Base-by-base conservation (phyloP, 2,797 vertebrate species). In the Anguilla pacifica region DNA sequence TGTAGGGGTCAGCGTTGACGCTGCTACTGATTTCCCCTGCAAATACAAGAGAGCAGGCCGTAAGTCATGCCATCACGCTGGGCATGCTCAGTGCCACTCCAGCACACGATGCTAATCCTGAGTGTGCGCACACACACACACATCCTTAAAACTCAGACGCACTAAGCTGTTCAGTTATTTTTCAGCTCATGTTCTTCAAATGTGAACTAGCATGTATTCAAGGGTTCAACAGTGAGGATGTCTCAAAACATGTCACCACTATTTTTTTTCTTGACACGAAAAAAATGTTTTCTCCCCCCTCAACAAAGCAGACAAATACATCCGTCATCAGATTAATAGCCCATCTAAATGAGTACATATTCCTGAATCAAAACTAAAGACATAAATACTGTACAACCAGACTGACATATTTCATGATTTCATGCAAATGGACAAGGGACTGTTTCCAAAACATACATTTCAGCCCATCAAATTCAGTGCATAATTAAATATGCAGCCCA, bases 1-100 rank as follows among this genome's bases (percentile, higher is more conserved):
- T 98, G 95, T 97, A 98, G 46, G 97, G 93, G 88, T 99, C 98
- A 1, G 97, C 93, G 92, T 93, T 94, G 90, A 96, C 94, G n/a
- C 96, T 91, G 88, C 93, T 90, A 83, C 94, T 96, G 84, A 98
- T 96, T 85, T 99, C 98, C 85, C 98, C 98, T 99, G 93, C 84
- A 90, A 90, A 84, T 87, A 88, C 49, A 94, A 49, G 55, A 87
- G 74, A 31, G 55, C 9, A 81, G 43, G 0, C 43, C 11, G n/a
- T 61, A 82, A 57, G 61, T 55, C 51, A 87, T 35, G 25, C 35
- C 22, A 53, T 39, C 25, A 83, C 25, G 2, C 43, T 22, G 81
- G 46, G 81, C 49, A 83, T 83, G 28, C 81, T 53, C 49, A 83
- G 81, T 11, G 43, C 81, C 43, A 53, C 28, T 82, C 53, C 31